Evolutionary conservation across 2,113 vertebrate genomes (phyloP), one percentile per base, ranked within the genome.

Genomic region (Phoxinus phoxinus): DNA sequence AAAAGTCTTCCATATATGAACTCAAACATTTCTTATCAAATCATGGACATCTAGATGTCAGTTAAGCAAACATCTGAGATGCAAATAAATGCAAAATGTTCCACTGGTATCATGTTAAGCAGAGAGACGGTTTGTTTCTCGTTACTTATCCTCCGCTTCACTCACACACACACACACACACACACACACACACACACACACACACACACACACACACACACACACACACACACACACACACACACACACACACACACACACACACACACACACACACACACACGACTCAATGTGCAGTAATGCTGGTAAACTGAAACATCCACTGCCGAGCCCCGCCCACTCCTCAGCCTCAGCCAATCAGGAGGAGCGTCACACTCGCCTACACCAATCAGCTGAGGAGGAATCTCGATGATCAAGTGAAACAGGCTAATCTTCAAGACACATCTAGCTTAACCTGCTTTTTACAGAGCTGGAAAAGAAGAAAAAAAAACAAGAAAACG

Each of bases 361-460:
- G 67, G 41, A 53, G 27, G 8, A 76, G 27, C 32, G 2, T 7
- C 17, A 56, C 17, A 56, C 17, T 8, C 3, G 17, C 27, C 2
- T 56, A 27, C 1, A 23, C 48, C 48, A 77, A 23, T 77, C 48
- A 53, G 30, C 27, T 27, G 19, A 77, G 27, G 48, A 32, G 46
- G 10, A 76, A 25, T 78, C 53, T 17, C 3, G 7, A 59, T 12
- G 21, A 23, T 79, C 32, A 25, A 25, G 32, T 25, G 21, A 17
- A n/a, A 59, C 23, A 15, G 11, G 21, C 32, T 25, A 2, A 25
- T 59, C 76, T 78, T 59, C 32, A 41, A 30, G 32, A n/a, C 7
- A 6, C 5, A 59, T 79, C 53, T n/a, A 15, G 19, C 11, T 15
- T 59, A 78, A 58, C 75, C 75, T 59, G 76, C 76, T 78, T 78